A percentile compares a stretch with the other conserved stretches of the same genome.
These are phyloP conservation scores for Gymnodraco acuticeps DNA, from an alignment of 2,797 vertebrate genomes.

Conservation along the genomic window DNA sequence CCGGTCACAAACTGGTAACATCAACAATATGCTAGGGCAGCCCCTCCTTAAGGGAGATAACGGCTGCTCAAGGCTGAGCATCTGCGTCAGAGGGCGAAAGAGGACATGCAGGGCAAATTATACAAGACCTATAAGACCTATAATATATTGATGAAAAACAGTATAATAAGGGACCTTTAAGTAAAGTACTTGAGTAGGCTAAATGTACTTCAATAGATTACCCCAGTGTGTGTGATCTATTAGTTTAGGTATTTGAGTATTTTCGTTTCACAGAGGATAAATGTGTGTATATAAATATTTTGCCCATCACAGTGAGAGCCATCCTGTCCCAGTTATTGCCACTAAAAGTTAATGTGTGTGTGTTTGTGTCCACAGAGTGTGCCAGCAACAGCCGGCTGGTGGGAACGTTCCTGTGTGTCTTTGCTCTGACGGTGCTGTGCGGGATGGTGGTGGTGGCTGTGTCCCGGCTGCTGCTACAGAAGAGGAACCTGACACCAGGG, in stretches of 20 bases:
- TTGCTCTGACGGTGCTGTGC: conserved; percentile 92
- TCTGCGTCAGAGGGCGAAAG: too few relatives aligned
- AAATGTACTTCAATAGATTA: conserved; percentile 2
- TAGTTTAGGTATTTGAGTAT: neutral
- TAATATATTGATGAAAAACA: too few relatives aligned
- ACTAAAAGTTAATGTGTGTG: conserved; percentile 22
- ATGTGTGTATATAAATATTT: neutral
- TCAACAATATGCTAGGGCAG: too few relatives aligned
- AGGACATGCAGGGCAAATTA: too few relatives aligned
- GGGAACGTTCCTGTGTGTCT: conserved; percentile 94
- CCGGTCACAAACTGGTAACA: too few relatives aligned
- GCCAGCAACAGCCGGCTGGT: conserved; percentile 86
- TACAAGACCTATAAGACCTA: too few relatives aligned
- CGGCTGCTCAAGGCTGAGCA: too few relatives aligned
- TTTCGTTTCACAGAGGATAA: neutral
- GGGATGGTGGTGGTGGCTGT: conserved; percentile 92
- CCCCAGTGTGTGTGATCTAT: too few relatives aligned
- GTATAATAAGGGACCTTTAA: too few relatives aligned
- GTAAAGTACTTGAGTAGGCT: too few relatives aligned
- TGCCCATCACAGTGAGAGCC: neutral
- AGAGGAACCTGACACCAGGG: conserved; percentile 79
- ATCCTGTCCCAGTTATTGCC: neutral
- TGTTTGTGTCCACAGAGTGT: conserved; percentile 84
- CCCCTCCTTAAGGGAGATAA: too few relatives aligned
- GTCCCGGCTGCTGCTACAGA: conserved; percentile 89